Evolutionary conservation across 2,888 invertebrate species (phyloP).

Genomic region (Laspeyria flexula): DNA sequence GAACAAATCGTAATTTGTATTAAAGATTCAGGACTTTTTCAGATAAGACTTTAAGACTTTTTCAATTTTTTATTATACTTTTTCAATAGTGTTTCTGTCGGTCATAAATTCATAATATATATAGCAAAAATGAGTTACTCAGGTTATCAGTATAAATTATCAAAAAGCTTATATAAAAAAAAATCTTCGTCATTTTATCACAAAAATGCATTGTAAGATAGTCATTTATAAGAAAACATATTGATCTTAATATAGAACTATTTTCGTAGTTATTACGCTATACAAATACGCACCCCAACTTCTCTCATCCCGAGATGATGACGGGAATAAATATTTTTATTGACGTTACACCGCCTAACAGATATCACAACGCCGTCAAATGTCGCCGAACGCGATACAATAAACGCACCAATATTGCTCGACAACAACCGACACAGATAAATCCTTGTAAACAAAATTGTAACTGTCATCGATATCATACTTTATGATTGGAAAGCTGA

Average conservation of each 20-base stretch:
- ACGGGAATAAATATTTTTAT: slow-evolving; percentile 42
- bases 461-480: slow-evolving; percentile 76
- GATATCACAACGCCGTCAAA: slow-evolving; percentile 41
- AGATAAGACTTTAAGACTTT: too few relatives aligned
- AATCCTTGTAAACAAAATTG: slow-evolving; percentile 80
- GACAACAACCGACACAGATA: slow-evolving; percentile 55
- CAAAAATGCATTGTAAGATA: too few relatives aligned
- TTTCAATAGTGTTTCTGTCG: too few relatives aligned
- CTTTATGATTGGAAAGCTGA: slow-evolving; percentile 71
- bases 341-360: slow-evolving; percentile 32
- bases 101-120: too few relatives aligned
- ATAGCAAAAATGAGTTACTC: too few relatives aligned
- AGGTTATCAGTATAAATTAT: too few relatives aligned
- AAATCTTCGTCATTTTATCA: too few relatives aligned
- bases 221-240: too few relatives aligned
- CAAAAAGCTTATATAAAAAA: too few relatives aligned
- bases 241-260: neutral
- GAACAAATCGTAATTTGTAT: too few relatives aligned
- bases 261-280: neutral
- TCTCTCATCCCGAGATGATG: slow-evolving; percentile 24
- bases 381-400: slow-evolving; percentile 37
- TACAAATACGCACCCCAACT: slow-evolving; percentile 7
- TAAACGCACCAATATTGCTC: slow-evolving; percentile 41
- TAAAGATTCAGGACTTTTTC: too few relatives aligned
- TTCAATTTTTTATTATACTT: too few relatives aligned